Conservation (phyloP, 2,888 invertebrate genomes). For the Prenolepis imparis region DNA sequence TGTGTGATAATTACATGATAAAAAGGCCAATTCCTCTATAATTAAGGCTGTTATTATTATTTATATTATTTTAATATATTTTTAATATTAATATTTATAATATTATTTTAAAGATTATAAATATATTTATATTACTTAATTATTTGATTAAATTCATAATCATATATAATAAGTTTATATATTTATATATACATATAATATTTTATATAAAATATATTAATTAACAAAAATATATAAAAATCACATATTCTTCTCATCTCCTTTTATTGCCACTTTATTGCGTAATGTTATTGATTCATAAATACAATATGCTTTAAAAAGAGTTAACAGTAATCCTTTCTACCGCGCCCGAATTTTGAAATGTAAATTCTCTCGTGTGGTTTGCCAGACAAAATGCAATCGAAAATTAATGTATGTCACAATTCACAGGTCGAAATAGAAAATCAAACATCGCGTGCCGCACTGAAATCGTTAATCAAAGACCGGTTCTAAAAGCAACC, state of each 20-base stretch:
- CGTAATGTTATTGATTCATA: not conserved
- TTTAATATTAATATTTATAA: not conserved
- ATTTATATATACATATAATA: too few species aligned
- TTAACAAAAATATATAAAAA: conserved; percentile 5
- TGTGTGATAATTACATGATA: not conserved
- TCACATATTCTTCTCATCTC: not conserved
- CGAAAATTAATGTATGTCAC: conserved; percentile 25
- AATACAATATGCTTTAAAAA: not conserved
- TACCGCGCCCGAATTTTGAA: not conserved
- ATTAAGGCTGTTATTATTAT: not conserved
- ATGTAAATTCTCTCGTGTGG: not conserved
- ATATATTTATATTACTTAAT: not conserved
- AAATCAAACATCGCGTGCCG: conserved; percentile 68
- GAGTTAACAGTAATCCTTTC: not conserved
- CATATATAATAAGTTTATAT: too few species aligned
- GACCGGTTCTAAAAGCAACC: conserved; percentile 63
- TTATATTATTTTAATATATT: not conserved
- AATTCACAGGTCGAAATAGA: conserved; percentile 38
- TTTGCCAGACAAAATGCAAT: not conserved
- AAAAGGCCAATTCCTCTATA: too few species aligned
- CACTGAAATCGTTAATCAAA: conserved; percentile 72
- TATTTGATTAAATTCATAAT: not conserved
- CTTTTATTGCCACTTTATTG: not conserved
- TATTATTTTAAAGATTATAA: not conserved
- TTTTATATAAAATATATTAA: not conserved